Percentiles rank a stretch among this genome's conserved stretches.
Evolutionary conservation across 1,140 invertebrate species (phyloP).

Genomic region (Hirudo medicinalis): DNA sequence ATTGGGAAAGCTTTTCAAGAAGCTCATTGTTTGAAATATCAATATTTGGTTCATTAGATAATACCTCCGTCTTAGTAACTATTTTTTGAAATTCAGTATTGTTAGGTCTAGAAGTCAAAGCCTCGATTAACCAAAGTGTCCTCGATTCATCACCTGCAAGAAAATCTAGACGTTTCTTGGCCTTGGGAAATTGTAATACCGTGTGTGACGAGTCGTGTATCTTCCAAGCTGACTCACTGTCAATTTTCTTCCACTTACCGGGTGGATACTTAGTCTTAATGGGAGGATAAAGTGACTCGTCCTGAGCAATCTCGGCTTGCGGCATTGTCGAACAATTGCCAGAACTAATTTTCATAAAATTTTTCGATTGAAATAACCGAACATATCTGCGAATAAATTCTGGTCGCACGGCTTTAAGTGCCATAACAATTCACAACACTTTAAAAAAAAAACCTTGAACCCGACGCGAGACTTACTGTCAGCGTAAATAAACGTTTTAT

Average conservation of each 20-base stretch:
- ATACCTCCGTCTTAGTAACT: constrained; percentile 29
- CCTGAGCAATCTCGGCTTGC: constrained; percentile 2
- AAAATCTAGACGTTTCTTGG: constrained; percentile 24
- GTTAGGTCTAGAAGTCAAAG: constrained; percentile 16
- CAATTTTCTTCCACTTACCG: constrained; percentile 30
- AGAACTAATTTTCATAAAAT: too few species aligned
- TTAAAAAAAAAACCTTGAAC: too few species aligned
- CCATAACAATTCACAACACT: too few species aligned
- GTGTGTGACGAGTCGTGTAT: constrained; percentile 23
- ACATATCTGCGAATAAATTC: too few species aligned
- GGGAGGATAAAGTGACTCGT: constrained; percentile 27
- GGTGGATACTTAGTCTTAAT: constrained; percentile 31
- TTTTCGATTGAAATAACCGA: too few species aligned
- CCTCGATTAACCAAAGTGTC: constrained; percentile 18
- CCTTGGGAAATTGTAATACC: constrained; percentile 16
- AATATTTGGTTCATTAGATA: constrained; percentile 23
- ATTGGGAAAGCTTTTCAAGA: constrained; percentile 21
- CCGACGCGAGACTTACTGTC: too few species aligned
- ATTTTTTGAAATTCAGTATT: constrained; percentile 26
- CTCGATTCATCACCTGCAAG: constrained; percentile 21
- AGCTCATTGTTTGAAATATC: constrained; percentile 16
- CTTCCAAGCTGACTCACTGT: constrained; percentile 26
- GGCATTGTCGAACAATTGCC: too few species aligned
- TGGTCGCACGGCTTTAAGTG: too few species aligned
- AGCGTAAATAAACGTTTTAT: too few species aligned